A percentile compares a stretch with the other conserved stretches of the same genome.
phyloP scores from a whole-genome alignment of 2,797 vertebrate species.

The Lepilemur septentrionalis region DNA sequence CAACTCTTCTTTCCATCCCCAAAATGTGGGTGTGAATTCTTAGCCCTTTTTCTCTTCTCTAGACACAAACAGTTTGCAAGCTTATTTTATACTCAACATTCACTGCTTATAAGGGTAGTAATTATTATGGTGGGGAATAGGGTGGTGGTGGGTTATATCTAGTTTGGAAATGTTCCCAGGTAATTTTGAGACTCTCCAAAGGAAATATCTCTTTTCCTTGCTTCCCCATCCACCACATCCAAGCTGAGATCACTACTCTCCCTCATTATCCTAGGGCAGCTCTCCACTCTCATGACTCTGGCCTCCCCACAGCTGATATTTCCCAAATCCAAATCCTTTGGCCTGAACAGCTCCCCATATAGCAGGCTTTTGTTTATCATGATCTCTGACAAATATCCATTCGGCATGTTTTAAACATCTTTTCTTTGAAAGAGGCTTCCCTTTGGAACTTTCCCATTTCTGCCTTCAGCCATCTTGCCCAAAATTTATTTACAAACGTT shows the following conservation, averaged over 20 bases:
- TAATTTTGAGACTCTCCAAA: background rate
- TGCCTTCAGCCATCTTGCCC: background rate
- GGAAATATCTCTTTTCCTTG: background rate
- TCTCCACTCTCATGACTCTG: background rate
- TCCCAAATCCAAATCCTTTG: background rate
- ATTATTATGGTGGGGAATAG: background rate
- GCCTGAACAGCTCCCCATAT: background rate
- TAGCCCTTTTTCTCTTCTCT: background rate
- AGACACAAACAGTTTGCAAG: background rate
- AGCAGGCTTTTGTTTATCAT: background rate
- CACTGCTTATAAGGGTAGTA: background rate
- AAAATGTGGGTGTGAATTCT: background rate
- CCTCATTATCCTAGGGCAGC: background rate
- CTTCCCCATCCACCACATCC: background rate
- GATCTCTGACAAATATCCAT: background rate
- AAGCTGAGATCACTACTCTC: background rate
- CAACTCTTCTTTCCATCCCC: background rate
- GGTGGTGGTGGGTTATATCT: background rate
- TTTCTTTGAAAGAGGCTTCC: slow-evolving; percentile 29
- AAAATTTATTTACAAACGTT: slow-evolving; percentile 20
- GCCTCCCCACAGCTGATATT: background rate
- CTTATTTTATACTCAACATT: slow-evolving; percentile 9
- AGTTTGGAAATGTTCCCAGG: background rate
- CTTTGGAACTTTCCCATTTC: background rate
- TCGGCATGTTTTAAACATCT: background rate